Percentiles rank a stretch among this genome's conserved stretches.
phyloP scores from a whole-genome alignment of 2,797 vertebrate species.

The Rhinoraja longicauda region DNA sequence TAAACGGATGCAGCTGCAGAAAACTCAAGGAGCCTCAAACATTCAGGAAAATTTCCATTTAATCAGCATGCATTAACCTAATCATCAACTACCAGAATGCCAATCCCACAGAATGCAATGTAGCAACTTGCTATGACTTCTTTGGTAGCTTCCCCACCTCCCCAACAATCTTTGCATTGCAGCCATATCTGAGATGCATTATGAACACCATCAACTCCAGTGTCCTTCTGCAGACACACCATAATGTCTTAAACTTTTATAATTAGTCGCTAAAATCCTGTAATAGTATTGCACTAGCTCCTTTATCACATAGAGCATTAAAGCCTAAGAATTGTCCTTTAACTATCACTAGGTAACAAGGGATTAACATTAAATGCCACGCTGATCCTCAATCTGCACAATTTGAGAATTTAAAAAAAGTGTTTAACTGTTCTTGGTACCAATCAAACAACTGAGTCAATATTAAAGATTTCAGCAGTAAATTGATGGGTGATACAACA shows the following conservation, averaged over 20 bases:
- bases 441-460: background rate
- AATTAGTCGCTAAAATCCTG: background rate
- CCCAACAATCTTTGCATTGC: background rate
- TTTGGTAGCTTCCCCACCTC: background rate
- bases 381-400: background rate
- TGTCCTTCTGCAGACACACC: background rate
- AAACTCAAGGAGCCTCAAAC: background rate
- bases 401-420: background rate
- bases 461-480: background rate
- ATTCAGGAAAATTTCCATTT: background rate
- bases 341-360: background rate
- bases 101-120: background rate
- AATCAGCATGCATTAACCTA: background rate
- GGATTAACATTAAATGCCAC: background rate
- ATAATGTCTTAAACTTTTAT: background rate
- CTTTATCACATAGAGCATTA: background rate
- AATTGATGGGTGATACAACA: background rate
- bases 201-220: background rate
- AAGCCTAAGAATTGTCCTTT: background rate
- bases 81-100: background rate
- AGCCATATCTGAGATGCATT: background rate
- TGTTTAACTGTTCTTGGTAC: background rate
- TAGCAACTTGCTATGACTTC: background rate
- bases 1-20: background rate
- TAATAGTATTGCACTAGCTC: background rate